phyloP scores from a whole-genome alignment of 1,140 invertebrate genomes.

The Aphidius gifuensis region DNA sequence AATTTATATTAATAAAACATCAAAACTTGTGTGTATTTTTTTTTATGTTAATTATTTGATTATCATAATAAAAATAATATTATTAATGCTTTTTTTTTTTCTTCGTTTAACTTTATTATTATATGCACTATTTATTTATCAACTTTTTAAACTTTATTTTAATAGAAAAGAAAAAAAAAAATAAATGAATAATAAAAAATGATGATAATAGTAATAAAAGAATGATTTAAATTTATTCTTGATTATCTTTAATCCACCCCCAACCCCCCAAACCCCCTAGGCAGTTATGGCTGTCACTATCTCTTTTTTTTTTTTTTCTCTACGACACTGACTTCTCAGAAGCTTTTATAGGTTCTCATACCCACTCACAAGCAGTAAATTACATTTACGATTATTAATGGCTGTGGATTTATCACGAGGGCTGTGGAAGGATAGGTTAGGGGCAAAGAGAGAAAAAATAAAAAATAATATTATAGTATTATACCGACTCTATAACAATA shows the following conservation, averaged over 20 bases:
- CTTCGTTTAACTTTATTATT: too few species aligned
- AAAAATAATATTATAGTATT: slow-evolving; percentile 1
- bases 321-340: slow-evolving; percentile 39
- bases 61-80: too few species aligned
- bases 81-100: too few species aligned
- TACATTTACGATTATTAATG: slow-evolving; percentile 51
- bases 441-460: slow-evolving; percentile 40
- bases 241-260: slow-evolving; percentile 48
- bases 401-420: slow-evolving; percentile 49
- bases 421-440: slow-evolving; percentile 39
- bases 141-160: too few species aligned
- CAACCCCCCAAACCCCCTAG: slow-evolving; percentile 13
- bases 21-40: too few species aligned
- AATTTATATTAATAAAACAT: too few species aligned
- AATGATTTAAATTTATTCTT: slow-evolving; percentile 49
- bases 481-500: too few species aligned
- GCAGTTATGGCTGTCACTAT: too few species aligned
- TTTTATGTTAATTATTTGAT: too few species aligned
- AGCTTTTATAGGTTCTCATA: slow-evolving; percentile 44
- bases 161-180: too few species aligned
- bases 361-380: slow-evolving; percentile 36
- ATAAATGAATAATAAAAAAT: too few species aligned
- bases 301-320: background rate
- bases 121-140: too few species aligned
- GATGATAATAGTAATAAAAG: background rate